Evolutionary conservation across 2,797 vertebrate species (phyloP).

Genomic region (Pogoniulus pusillus): DNA sequence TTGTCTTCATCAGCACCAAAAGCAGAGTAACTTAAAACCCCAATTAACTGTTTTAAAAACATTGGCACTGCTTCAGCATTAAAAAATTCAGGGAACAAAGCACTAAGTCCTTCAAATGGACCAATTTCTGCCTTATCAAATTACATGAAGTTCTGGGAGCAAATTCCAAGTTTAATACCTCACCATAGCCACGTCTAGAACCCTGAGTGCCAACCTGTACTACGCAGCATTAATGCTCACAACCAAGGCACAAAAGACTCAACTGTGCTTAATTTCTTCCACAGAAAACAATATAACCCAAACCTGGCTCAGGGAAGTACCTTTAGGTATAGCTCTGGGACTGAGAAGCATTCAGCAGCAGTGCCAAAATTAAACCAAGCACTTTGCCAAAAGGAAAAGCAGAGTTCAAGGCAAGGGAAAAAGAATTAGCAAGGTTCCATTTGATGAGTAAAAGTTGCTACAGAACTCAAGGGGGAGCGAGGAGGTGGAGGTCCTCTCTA

Average conservation of each 20-base stretch:
- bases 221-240: neutral
- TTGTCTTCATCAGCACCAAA: neutral
- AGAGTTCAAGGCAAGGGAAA: too few species aligned
- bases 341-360: neutral
- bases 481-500: neutral
- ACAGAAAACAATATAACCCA: neutral
- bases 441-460: neutral
- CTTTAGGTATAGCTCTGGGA: neutral
- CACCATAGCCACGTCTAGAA: neutral
- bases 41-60: neutral
- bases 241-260: neutral
- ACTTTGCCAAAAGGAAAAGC: neutral
- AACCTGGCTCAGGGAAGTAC: neutral
- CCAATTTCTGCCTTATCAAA: neutral
- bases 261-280: neutral
- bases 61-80: neutral
- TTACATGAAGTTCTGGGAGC: neutral
- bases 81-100: neutral
- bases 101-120: neutral
- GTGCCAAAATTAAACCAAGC: neutral
- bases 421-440: neutral
- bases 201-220: neutral
- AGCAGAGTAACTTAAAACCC: rapidly evolving
- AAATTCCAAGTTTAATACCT: neutral
- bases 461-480: neutral